Evolutionary conservation across 2,113 vertebrate species (phyloP), one percentile per base, ranked within the genome.

Genomic region (Entelurus aequoreus): DNA sequence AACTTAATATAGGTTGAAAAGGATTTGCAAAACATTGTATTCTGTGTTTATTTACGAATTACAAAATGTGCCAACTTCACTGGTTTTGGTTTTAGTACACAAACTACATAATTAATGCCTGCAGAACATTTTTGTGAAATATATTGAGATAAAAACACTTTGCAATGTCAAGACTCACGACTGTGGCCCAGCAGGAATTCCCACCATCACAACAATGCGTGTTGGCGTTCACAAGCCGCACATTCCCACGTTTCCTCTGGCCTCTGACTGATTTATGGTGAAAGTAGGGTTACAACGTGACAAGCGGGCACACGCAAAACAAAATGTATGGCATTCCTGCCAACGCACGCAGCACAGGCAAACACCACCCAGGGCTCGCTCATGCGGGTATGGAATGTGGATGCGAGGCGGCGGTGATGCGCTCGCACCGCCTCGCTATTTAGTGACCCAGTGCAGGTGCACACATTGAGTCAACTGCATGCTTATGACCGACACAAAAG

Each of bases 381-480:
- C 65, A 67, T 51, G 10, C 48, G n/a, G 36, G 42, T 36, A 2
- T 62, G 72, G 74, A 81, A 74, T 79, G 78, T 68, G 65, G 12
- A 46, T 5, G 37, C 48, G 60, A 60, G 67, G 50, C 62, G 62
- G 15, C 40, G 37, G 1, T 63, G 77, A 78, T 71, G 62, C 65
- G 35, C 42, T 73, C 47, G 66, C 76, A 75, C 68, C 62, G 54
- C 62, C 48, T 10, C 71, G 47, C 48, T 14, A 68, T 28, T 57
- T 11, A 11, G 8, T 21, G 55, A 57, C 38, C 42, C n/a, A 8
- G 7, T n/a, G n/a, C 38, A 38, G 54, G 36, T n/a, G 11, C 5
- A 12, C 42, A 56, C n/a, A 6, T 16, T 10, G 38, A 56, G 42
- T 46, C 42, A 5, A 6, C 42, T 46, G 10, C 11, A 11, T 46